These are phyloP conservation scores for Rhagologus leucostigma DNA, from an alignment of 2,113 vertebrate species.

Conservation along the genomic window DNA sequence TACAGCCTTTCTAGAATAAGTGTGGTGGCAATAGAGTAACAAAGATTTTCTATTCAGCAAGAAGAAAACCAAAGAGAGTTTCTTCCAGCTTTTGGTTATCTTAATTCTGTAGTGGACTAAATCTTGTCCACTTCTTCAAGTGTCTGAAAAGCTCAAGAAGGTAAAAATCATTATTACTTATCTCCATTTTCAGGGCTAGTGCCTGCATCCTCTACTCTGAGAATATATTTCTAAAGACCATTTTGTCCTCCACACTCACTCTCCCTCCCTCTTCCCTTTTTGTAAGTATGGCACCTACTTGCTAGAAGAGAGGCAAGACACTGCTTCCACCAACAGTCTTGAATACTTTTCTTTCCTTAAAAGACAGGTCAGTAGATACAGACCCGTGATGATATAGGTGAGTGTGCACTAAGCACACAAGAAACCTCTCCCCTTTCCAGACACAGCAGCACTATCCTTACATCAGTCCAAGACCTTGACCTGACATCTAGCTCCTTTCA, in stretches of 20 bases:
- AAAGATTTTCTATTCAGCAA: background rate
- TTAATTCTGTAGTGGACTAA: background rate
- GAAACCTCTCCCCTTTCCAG: background rate
- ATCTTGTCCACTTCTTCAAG: background rate
- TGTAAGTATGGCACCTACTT: accelerated
- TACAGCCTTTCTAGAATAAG: background rate
- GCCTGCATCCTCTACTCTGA: background rate
- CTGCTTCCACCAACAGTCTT: background rate
- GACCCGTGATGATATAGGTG: background rate
- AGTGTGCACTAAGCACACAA: background rate
- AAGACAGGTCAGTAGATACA: background rate
- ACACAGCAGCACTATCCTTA: background rate
- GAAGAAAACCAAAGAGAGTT: background rate
- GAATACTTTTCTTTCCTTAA: background rate
- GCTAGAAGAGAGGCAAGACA: background rate
- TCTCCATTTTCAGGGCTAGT: background rate
- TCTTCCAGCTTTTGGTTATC: background rate
- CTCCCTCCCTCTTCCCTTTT: background rate
- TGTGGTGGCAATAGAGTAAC: background rate
- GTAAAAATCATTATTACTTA: background rate
- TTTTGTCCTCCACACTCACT: background rate
- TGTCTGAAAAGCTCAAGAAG: background rate
- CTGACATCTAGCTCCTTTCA: background rate
- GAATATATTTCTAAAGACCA: background rate
- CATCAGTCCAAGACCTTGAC: background rate